Evolutionary conservation across 2,888 invertebrate species (phyloP).

Genomic region (Parnassius orleans): DNA sequence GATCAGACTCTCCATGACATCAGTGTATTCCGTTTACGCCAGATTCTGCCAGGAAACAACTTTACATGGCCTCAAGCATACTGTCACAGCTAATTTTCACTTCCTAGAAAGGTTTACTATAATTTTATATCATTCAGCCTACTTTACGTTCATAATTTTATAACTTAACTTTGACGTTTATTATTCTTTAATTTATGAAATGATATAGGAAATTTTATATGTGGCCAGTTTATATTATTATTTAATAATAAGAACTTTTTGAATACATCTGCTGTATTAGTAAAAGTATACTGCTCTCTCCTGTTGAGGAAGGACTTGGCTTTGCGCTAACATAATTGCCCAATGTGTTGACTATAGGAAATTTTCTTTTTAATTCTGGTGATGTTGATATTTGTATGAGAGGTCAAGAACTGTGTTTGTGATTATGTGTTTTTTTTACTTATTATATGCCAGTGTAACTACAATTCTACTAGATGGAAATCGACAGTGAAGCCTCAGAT

Average conservation of each 20-base stretch:
- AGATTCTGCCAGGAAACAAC: constrained; percentile 67
- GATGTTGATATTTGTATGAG: not conserved
- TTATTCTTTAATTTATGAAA: not conserved
- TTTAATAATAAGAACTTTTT: not conserved
- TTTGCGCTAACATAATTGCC: too few relatives aligned
- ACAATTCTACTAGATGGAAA: not conserved
- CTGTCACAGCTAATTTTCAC: constrained; percentile 62
- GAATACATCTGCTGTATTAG: not conserved
- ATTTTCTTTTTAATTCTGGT: too few relatives aligned
- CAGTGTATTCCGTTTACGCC: constrained; percentile 47
- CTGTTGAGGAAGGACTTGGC: too few relatives aligned
- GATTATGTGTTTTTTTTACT: not conserved
- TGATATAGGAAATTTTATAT: not conserved
- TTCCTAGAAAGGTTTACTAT: constrained; percentile 60
- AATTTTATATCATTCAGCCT: constrained; percentile 5
- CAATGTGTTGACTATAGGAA: too few relatives aligned
- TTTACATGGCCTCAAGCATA: constrained; percentile 71
- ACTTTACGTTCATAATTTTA: constrained; percentile 12
- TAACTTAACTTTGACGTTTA: constrained; percentile 11
- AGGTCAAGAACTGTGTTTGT: not conserved
- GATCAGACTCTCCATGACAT: constrained; percentile 45
- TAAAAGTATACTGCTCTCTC: not conserved
- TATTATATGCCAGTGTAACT: not conserved
- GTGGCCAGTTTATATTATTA: constrained; percentile 9
- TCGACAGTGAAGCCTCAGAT: too few relatives aligned